Evolutionary conservation across 2,113 vertebrate species (phyloP).

Genomic region (Oncorhynchus gorbuscha): DNA sequence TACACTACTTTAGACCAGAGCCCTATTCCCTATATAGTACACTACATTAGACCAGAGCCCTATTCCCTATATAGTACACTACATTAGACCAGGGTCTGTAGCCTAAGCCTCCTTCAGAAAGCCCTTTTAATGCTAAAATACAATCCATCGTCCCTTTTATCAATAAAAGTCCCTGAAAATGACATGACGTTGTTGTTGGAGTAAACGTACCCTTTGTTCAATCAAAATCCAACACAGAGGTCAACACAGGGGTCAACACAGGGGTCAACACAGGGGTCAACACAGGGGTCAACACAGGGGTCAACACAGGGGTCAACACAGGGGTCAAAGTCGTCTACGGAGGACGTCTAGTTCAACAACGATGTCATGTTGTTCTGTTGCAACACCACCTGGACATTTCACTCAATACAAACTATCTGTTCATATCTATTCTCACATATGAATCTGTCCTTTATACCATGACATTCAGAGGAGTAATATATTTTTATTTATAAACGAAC

Average conservation of each 20-base stretch:
- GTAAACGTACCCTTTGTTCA: background rate
- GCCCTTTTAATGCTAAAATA: conserved; percentile 6
- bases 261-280: too few relatives aligned
- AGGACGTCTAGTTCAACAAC: conserved; percentile 12
- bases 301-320: too few relatives aligned
- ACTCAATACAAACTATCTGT: too few relatives aligned
- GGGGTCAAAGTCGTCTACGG: conserved; percentile 27
- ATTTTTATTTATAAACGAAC: conserved; percentile 43
- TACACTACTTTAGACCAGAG: too few relatives aligned
- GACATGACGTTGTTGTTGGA: too few relatives aligned
- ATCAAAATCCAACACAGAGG: background rate
- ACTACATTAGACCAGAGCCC: too few relatives aligned
- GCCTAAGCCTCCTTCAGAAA: background rate
- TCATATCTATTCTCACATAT: conserved; percentile 54
- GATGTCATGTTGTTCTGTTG: background rate
- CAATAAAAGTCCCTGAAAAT: background rate
- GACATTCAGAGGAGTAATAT: conserved; percentile 69
- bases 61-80: too few relatives aligned
- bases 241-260: too few relatives aligned
- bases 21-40: too few relatives aligned
- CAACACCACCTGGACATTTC: conserved; percentile 20
- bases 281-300: too few relatives aligned
- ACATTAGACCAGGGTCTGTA: too few relatives aligned
- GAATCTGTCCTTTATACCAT: conserved; percentile 36
- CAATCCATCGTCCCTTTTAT: background rate